These are phyloP conservation scores for Dryocosmus kuriphilus DNA, from an alignment of 2,888 invertebrate species.

Conservation along the genomic window DNA sequence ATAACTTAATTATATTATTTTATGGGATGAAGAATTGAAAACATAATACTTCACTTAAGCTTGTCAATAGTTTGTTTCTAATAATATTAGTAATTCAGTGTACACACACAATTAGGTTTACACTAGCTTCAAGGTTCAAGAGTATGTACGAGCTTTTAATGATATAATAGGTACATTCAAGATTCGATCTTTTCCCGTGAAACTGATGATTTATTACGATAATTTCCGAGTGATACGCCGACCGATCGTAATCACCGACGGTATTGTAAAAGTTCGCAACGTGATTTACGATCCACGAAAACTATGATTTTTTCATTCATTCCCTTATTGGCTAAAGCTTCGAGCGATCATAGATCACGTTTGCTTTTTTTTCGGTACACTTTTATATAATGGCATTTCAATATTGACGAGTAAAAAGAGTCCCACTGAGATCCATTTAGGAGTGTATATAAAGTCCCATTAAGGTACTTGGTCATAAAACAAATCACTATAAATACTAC, in stretches of 20 bases:
- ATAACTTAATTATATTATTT: not conserved
- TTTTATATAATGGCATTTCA: not conserved
- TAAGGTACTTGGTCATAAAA: too few species aligned
- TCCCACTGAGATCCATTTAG: too few species aligned
- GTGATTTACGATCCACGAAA: conserved; percentile 34
- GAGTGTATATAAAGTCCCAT: too few species aligned
- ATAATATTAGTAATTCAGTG: not conserved
- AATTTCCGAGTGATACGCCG: not conserved
- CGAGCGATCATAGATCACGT: not conserved
- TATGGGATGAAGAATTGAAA: not conserved
- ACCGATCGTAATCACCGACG: not conserved
- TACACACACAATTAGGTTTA: not conserved
- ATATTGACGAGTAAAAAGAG: not conserved
- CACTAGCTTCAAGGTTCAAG: not conserved
- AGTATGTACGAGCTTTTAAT: not conserved
- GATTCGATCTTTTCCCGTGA: conserved; percentile 9
- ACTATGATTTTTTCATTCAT: not conserved
- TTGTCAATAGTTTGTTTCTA: not conserved
- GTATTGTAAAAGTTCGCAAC: not conserved
- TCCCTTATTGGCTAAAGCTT: not conserved
- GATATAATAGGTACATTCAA: not conserved
- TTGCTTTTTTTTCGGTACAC: not conserved
- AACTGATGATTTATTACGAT: conserved; percentile 26
- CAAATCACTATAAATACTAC: too few species aligned
- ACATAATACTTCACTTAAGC: not conserved